Conservation (phyloP, 2,113 vertebrate species). For the Loxodonta africana region DNA sequence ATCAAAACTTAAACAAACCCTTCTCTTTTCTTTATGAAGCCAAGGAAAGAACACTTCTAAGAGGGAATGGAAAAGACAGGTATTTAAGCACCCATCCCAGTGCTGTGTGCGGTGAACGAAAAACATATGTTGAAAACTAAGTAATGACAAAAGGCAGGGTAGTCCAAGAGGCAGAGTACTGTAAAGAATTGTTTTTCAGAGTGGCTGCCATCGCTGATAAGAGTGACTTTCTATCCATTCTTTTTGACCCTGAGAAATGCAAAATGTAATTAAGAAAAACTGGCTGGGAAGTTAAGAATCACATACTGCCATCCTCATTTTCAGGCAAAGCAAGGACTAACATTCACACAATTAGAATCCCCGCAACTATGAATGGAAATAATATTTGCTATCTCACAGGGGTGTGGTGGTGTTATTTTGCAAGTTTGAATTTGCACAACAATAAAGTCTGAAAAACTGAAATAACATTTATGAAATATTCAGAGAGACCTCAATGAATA, state of each 20-base stretch:
- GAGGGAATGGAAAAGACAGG: not conserved
- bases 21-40: not conserved
- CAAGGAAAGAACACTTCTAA: not conserved
- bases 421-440: not conserved
- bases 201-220: not conserved
- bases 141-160: not conserved
- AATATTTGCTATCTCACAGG: not conserved
- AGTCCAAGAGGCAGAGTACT: not conserved
- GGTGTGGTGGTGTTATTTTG: not conserved
- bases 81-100: not conserved
- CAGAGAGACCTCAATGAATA: not conserved
- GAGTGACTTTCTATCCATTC: not conserved
- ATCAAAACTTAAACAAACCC: not conserved
- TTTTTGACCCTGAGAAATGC: not conserved
- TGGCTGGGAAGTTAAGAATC: not conserved
- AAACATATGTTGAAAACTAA: not conserved
- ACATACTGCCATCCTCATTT: conserved; percentile 3
- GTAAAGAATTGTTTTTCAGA: not conserved
- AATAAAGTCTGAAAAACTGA: conserved; percentile 46
- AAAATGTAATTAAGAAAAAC: conserved; percentile 15
- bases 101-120: not conserved
- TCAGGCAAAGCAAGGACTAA: not conserved
- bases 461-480: conserved; percentile 37
- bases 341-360: not conserved
- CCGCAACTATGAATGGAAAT: not conserved